A percentile compares a stretch with the other conserved stretches of the same genome.
Conservation (phyloP, 2,113 vertebrate genomes). For the Ceyx melanurus region DNA sequence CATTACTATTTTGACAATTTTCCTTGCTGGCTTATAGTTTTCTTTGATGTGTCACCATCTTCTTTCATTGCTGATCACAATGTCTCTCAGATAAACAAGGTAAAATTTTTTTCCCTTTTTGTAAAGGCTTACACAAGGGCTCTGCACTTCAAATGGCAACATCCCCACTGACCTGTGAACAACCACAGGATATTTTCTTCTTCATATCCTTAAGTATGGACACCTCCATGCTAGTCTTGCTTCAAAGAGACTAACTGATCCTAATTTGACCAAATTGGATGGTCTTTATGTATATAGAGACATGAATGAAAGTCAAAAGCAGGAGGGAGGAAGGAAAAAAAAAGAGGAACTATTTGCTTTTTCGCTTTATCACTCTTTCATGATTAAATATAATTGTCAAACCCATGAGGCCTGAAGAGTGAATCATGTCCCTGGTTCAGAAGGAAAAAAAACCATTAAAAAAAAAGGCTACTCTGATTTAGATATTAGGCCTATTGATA, state of each 20-base stretch:
- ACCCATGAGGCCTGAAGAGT: background rate
- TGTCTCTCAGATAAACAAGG: background rate
- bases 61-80: background rate
- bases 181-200: background rate
- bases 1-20: background rate
- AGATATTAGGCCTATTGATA: background rate
- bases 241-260: background rate
- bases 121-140: background rate
- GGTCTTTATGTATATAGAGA: rapidly evolving
- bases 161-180: background rate
- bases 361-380: background rate
- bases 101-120: background rate
- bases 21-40: background rate
- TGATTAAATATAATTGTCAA: background rate
- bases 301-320: background rate
- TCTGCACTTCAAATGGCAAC: background rate
- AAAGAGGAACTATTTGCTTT: background rate
- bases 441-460: background rate
- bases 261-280: background rate
- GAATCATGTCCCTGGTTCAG: background rate
- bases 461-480: background rate
- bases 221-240: background rate
- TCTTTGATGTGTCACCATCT: background rate
- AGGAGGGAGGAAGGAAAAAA: rapidly evolving
- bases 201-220: rapidly evolving